These are phyloP conservation scores for Sclerurus mexicanus DNA, from an alignment of 2,113 vertebrate genomes.

Conservation along the genomic window DNA sequence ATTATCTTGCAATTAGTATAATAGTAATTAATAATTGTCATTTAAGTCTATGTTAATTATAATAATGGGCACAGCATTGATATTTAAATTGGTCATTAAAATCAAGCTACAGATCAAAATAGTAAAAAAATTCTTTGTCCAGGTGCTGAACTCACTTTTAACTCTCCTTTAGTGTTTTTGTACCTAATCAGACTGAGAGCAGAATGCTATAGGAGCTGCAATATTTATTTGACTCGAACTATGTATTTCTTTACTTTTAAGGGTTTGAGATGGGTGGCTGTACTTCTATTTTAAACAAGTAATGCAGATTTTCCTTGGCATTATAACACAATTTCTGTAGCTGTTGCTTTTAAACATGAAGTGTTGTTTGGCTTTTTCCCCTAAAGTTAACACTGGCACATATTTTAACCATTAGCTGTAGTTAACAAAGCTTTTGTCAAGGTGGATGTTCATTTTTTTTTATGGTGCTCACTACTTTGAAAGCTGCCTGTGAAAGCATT, in stretches of 20 bases:
- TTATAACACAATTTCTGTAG: not conserved
- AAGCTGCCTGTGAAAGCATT: not conserved
- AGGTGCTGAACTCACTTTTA: not conserved
- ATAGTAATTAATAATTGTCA: not conserved
- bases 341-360: not conserved
- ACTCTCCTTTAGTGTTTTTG: not conserved
- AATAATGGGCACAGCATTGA: not conserved
- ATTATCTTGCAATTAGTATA: not conserved
- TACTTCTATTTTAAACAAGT: not conserved
- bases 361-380: not conserved
- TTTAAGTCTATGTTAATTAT: not conserved
- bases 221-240: not conserved
- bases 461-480: not conserved
- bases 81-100: not conserved
- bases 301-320: not conserved
- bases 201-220: not conserved
- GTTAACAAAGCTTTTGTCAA: not conserved
- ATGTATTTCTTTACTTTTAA: not conserved
- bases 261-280: not conserved
- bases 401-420: not conserved
- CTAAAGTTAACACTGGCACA: not conserved
- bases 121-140: not conserved
- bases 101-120: not conserved
- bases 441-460: not conserved
- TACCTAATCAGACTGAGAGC: not conserved